Conservation (phyloP, 1,140 invertebrate genomes). For the Sarcophaga bullata region DNA sequence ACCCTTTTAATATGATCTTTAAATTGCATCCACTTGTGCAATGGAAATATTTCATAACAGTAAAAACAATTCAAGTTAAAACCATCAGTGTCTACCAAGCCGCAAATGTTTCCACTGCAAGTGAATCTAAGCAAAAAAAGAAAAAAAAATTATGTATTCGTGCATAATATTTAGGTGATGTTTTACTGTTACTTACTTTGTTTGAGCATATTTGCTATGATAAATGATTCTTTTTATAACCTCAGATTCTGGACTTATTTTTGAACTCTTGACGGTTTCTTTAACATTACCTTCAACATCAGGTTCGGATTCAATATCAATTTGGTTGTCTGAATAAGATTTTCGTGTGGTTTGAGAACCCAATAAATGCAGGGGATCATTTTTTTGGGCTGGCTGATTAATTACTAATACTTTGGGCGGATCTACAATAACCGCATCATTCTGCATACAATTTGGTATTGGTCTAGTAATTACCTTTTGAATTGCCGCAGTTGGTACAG, state of each 20-base stretch:
- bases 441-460: not conserved
- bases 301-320: not conserved
- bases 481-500: too few relatives aligned
- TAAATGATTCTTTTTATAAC: not conserved
- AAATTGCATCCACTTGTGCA: not conserved
- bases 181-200: not conserved
- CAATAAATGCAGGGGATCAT: not conserved
- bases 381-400: not conserved
- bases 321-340: too few relatives aligned
- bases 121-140: not conserved
- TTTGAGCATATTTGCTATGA: not conserved
- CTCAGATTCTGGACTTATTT: not conserved
- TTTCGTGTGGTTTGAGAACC: not conserved
- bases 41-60: constrained; percentile 19
- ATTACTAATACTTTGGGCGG: not conserved
- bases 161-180: not conserved
- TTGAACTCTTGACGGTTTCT: not conserved
- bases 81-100: not conserved
- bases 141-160: not conserved
- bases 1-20: not conserved
- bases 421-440: not conserved
- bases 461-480: too few relatives aligned
- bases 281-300: not conserved
- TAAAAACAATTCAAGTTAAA: constrained; percentile 28
- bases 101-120: constrained; percentile 25